phyloP scores from a whole-genome alignment of 2,797 vertebrate genomes.

The Chanos chanos region DNA sequence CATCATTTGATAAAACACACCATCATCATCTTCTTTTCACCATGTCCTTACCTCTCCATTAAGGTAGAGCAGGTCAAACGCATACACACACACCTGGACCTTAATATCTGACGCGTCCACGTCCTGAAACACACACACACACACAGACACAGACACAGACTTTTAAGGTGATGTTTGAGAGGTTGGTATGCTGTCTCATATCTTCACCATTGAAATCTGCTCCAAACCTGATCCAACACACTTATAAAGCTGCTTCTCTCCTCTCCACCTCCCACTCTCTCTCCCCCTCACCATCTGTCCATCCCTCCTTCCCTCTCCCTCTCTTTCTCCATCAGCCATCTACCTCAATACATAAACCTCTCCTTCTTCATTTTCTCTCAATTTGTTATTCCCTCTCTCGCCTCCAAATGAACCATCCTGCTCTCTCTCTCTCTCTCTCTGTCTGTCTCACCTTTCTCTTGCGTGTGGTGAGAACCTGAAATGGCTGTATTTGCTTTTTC shows the following conservation, averaged over 20 bases:
- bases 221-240: neutral
- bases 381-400: neutral
- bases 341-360: constrained; percentile 46
- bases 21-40: constrained; percentile 30
- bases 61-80: constrained; percentile 88
- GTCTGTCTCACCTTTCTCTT: constrained; percentile 81
- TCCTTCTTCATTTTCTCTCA: constrained; percentile 51
- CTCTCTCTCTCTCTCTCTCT: neutral
- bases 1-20: neutral
- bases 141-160: constrained; percentile 1
- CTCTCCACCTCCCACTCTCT: constrained; percentile 38
- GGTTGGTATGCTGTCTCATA: too few relatives aligned
- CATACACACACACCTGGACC: constrained; percentile 90
- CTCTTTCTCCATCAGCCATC: constrained; percentile 8
- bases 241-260: constrained; percentile 11
- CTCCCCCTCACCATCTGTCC: constrained; percentile 42
- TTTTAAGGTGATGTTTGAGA: too few relatives aligned
- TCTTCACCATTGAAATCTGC: too few relatives aligned
- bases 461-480: constrained; percentile 88
- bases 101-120: constrained; percentile 86
- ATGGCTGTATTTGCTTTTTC: constrained; percentile 88
- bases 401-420: neutral
- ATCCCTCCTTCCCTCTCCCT: constrained; percentile 19
- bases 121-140: constrained; percentile 64
- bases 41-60: constrained; percentile 81